Evolutionary conservation across 2,113 vertebrate genomes (phyloP), one percentile per base, ranked within the genome.

Genomic region (Cynoglossus semilaevis): DNA sequence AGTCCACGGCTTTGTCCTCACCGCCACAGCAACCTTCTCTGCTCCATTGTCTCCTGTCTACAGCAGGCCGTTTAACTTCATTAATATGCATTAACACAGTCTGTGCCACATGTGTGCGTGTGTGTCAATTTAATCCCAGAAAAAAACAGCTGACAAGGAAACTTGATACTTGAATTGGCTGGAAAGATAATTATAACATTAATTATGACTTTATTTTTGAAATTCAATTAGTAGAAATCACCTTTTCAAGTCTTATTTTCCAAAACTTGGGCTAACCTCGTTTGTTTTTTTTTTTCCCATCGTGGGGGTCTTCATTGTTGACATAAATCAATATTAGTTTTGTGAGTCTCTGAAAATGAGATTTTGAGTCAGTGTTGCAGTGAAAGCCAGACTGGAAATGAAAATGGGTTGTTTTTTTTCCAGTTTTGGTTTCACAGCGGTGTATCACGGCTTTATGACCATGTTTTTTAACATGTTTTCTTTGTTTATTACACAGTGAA

Each of bases 81-180:
- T 89, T 81, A 88, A 85, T 86, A 89, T 89, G 88, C 81, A 87
- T 89, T 84, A 85, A 88, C 83, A 45, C 15, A 5, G 73, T 70
- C 63, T 67, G 69, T 69, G 77, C 51, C 40, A 16, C 13, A 15
- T 64, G 65, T 55, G 51, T 56, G 35, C 46, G 70, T 52, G 72
- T 74, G 68, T 63, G 70, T 65, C 58, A 47, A 41, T 67, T 29
- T 29, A 29, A 58, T 53, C 62, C 61, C 58, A 69, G 66, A 70
- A 59, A 72, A 41, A 80, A 38, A 65, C 72, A 58, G 58, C 12
- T 62, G 36, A 34, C 38, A 55, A 53, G 66, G 66, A 62, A 34
- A 53, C 43, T 54, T 60, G 73, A 77, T 75, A 48, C 62, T 54
- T 67, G 62, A 64, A 62, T 65, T 48, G 51, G 63, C 68, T 72